These are phyloP conservation scores for Equus przewalskii DNA, from an alignment of 2,113 vertebrate species.

Conservation along the genomic window DNA sequence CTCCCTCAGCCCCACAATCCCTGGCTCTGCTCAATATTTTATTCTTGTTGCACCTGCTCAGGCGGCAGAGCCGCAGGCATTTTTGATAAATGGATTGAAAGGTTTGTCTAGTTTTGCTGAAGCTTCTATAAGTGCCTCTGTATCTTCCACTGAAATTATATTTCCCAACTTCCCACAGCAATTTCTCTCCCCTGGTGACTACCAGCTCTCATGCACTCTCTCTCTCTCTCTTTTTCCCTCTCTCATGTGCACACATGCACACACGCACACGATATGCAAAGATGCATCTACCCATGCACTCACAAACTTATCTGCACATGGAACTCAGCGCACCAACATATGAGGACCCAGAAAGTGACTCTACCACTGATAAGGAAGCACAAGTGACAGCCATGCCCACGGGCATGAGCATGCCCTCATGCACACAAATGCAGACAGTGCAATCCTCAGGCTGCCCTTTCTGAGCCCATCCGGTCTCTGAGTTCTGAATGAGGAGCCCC, in stretches of 20 bases:
- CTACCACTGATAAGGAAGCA: rapidly evolving
- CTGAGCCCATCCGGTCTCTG: not conserved
- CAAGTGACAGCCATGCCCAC: rapidly evolving
- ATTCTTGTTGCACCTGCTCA: constrained; percentile 67
- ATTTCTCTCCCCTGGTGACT: not conserved
- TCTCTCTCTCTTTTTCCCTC: not conserved
- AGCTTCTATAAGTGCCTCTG: constrained; percentile 73
- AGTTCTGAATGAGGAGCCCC: not conserved
- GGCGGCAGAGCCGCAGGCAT: constrained; percentile 66
- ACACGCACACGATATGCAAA: not conserved
- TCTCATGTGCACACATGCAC: not conserved
- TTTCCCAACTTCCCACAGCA: constrained; percentile 58
- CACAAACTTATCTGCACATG: not conserved
- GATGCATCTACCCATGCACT: not conserved
- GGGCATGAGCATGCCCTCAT: not conserved
- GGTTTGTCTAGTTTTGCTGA: constrained; percentile 77
- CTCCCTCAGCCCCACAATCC: not conserved
- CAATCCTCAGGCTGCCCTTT: not conserved
- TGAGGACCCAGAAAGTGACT: not conserved
- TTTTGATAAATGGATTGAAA: constrained; percentile 82
- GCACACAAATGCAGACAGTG: rapidly evolving
- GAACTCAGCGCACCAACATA: too few relatives aligned
- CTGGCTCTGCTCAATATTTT: constrained; percentile 73
- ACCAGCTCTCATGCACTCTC: not conserved
- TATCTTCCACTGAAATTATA: constrained; percentile 67